These are phyloP conservation scores for Myopa tessellatipennis DNA, from an alignment of 2,888 invertebrate genomes.

Conservation along the genomic window DNA sequence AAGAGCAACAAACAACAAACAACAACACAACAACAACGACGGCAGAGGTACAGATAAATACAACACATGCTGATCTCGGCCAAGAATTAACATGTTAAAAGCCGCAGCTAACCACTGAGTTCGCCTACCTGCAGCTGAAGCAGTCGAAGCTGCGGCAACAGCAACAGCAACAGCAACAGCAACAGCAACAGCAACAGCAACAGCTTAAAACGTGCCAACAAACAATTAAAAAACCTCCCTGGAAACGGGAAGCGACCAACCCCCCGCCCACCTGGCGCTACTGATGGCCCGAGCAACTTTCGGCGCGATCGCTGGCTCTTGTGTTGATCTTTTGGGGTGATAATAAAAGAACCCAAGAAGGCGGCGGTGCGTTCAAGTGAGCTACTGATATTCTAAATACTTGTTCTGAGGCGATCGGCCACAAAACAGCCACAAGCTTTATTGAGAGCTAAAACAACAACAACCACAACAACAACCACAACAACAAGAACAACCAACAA, in stretches of 20 bases:
- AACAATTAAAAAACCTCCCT: slow-evolving; percentile 34
- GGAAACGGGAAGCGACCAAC: neutral
- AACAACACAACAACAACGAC: neutral
- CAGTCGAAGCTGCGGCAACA: neutral
- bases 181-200: neutral
- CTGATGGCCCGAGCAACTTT: slow-evolving; percentile 10
- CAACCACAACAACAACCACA: slow-evolving; percentile 4
- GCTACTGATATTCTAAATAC: slow-evolving; percentile 38
- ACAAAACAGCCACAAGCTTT: neutral
- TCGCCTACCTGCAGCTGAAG: slow-evolving; percentile 25
- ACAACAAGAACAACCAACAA: too few relatives aligned
- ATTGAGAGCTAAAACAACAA: neutral
- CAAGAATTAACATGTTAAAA: slow-evolving; percentile 39
- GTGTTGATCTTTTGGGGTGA: slow-evolving; percentile 6
- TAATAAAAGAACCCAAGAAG: neutral
- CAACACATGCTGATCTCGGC: slow-evolving; percentile 21
- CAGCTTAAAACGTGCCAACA: slow-evolving; percentile 34
- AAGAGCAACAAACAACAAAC: neutral
- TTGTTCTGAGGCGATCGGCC: slow-evolving; percentile 29
- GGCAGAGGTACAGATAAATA: neutral
- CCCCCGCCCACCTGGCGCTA: neutral
- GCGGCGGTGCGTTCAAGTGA: slow-evolving; percentile 32
- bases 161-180: neutral
- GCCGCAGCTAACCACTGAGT: slow-evolving; percentile 21
- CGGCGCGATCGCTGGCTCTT: slow-evolving; percentile 25